These are phyloP conservation scores for Carposina sasakii DNA, from an alignment of 1,140 invertebrate genomes.

Conservation along the genomic window DNA sequence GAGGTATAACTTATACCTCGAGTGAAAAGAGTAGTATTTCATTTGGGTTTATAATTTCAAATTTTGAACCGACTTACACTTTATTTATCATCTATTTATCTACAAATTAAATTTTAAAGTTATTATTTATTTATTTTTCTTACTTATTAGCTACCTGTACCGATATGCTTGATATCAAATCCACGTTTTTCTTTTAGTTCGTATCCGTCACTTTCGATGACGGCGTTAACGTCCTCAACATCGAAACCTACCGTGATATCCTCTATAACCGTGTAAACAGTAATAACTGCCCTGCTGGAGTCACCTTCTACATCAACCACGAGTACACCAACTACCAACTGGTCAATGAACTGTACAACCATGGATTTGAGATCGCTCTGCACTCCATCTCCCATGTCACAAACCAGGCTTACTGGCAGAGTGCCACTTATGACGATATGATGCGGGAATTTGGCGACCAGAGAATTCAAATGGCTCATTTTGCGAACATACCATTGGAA, in stretches of 20 bases:
- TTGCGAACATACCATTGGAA: slow-evolving; percentile 72
- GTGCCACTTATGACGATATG: slow-evolving; percentile 58
- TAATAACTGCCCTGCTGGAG: slow-evolving; percentile 71
- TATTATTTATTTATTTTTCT: too few species aligned
- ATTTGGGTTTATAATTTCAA: background rate
- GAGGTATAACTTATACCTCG: too few species aligned
- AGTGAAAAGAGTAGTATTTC: too few species aligned
- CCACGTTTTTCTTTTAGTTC: slow-evolving; percentile 61
- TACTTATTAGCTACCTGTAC: too few species aligned
- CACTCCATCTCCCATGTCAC: slow-evolving; percentile 74
- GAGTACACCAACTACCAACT: slow-evolving; percentile 73
- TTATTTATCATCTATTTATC: background rate
- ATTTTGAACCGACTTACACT: background rate
- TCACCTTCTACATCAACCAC: slow-evolving; percentile 72
- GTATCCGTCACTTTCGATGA: slow-evolving; percentile 81
- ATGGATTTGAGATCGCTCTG: slow-evolving; percentile 81
- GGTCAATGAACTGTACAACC: slow-evolving; percentile 68
- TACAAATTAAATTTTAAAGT: slow-evolving; percentile 14
- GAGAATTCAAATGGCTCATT: slow-evolving; percentile 67
- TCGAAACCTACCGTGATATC: slow-evolving; percentile 69
- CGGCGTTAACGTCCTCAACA: slow-evolving; percentile 74
- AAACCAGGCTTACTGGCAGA: slow-evolving; percentile 69
- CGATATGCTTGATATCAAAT: too few species aligned
- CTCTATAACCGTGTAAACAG: slow-evolving; percentile 69
- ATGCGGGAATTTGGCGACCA: slow-evolving; percentile 75